Evolutionary conservation across 1,140 invertebrate genomes (phyloP), one percentile per base, ranked within the genome.

Genomic region (Temnothorax longispinosus): DNA sequence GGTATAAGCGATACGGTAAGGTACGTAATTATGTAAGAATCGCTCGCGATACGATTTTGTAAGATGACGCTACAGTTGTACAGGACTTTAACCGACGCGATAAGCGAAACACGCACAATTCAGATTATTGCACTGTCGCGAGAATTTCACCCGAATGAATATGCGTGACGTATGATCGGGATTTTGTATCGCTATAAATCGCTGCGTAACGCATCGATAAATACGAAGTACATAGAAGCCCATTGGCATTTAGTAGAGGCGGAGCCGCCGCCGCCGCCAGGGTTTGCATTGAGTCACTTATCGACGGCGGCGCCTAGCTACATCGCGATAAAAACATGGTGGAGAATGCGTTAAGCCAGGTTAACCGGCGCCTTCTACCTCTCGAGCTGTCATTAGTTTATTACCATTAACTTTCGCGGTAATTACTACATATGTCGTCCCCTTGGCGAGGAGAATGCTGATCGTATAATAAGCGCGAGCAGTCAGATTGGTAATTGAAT

Each of bases 311-410:
- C 15, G 56, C 77, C 64, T 75, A 58, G n/a, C 58, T 44, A 32
- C 52, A 71, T 75, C 58, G 52, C 35, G 78, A 89, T 89, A 85
- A 90, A 75, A 84, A 84, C 80, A 80, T 87, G 67, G 56, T 41
- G 27, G 44, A 76, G 32, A 74, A 82, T 90, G 74, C 71, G 38
- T 81, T n/a, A 21, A 71, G 15, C 11, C 38, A 52, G 52, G 62
- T 89, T 58, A 87, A 35, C 87, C 54, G 82, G 87, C 88, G 62
- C 87, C 21, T 87, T 84, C 67, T 50, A 84, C 62, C 54, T 74
- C 69, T 27, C 69, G 69, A 38, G 65, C 64, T 87, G 76, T 89
- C 80, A 88, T 91, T 91, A 88, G 89, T 91, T 91, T 85, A 90
- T 91, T 90, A 85, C 82, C 86, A 52, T 88, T 88, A 88, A 89